Percentiles rank a stretch among this genome's conserved stretches.
phyloP scores from a whole-genome alignment of 2,888 invertebrate species.

The Lacanobia oleracea region DNA sequence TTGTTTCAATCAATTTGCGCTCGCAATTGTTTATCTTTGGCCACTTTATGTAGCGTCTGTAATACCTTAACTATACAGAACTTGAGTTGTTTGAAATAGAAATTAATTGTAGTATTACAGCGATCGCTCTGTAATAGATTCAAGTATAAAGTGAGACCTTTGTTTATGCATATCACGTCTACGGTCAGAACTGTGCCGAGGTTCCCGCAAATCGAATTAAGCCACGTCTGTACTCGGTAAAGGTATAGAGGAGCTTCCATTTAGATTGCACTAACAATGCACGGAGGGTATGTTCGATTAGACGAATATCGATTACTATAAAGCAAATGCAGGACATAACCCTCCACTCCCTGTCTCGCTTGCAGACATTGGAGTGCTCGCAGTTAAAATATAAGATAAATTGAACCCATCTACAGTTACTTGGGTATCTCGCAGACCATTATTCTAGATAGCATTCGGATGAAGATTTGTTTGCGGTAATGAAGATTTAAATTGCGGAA shows the following conservation, averaged over 20 bases:
- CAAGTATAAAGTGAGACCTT: conserved; percentile 63
- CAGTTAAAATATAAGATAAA: conserved; percentile 53
- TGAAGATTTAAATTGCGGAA: conserved; percentile 35
- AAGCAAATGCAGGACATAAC: conserved; percentile 54
- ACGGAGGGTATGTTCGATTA: conserved; percentile 60
- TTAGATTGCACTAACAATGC: conserved; percentile 71
- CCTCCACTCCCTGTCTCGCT: conserved; percentile 42
- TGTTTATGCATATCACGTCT: conserved; percentile 68
- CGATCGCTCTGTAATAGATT: conserved; percentile 55
- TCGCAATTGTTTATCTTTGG: conserved; percentile 38
- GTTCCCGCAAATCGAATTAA: conserved; percentile 79
- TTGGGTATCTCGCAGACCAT: conserved; percentile 32
- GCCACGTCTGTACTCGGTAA: conserved; percentile 65
- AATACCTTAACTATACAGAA: conserved; percentile 24
- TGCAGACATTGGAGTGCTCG: conserved; percentile 33
- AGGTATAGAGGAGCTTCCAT: conserved; percentile 72
- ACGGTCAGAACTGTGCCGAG: conserved; percentile 71
- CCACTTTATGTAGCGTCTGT: conserved; percentile 27
- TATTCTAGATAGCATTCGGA: conserved; percentile 51
- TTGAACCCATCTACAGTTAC: conserved; percentile 29
- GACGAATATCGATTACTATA: conserved; percentile 63
- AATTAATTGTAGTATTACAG: conserved; percentile 53
- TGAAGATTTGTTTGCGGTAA: conserved; percentile 42
- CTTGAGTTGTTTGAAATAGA: conserved; percentile 33
- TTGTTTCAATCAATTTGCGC: conserved; percentile 37